Conservation (phyloP, 2,888 invertebrate genomes). For the Camptogramma bilineatum region DNA sequence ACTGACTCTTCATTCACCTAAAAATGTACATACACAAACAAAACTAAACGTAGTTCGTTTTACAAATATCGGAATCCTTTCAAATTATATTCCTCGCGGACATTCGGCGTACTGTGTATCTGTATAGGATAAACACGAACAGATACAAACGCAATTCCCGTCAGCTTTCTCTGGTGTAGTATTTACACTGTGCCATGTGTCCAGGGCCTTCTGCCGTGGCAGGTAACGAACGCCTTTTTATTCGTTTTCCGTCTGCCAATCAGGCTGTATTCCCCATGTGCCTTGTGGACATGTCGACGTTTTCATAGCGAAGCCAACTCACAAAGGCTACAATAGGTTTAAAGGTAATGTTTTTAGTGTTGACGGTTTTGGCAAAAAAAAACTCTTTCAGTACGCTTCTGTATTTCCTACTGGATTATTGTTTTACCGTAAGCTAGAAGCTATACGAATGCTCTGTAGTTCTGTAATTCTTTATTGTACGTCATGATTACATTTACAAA, state of each 20-base stretch:
- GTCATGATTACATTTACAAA: no score
- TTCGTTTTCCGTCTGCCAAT: conserved; percentile 41
- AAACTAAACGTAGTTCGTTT: no score
- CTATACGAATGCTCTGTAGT: no score
- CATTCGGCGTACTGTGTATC: neutral
- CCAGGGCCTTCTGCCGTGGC: conserved; percentile 14
- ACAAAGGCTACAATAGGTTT: conserved; percentile 2
- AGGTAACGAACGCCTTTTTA: conserved; percentile 38
- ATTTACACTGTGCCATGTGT: conserved; percentile 16
- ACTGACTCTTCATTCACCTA: neutral
- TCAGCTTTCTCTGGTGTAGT: conserved; percentile 4
- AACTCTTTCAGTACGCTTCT: neutral
- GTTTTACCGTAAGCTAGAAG: neutral
- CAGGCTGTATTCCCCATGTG: conserved; percentile 30
- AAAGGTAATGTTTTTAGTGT: conserved; percentile 8
- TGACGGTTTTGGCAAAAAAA: neutral
- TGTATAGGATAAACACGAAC: neutral
- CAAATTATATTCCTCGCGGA: neutral
- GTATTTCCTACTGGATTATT: neutral
- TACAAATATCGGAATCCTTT: neutral
- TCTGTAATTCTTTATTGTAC: no score
- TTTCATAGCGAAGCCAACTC: conserved; percentile 10
- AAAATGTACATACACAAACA: no score
- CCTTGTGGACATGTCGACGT: conserved; percentile 20
- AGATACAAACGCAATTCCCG: conserved; percentile 1